These are phyloP conservation scores for Choristoneura fumiferana DNA, from an alignment of 1,140 invertebrate species.

Conservation along the genomic window DNA sequence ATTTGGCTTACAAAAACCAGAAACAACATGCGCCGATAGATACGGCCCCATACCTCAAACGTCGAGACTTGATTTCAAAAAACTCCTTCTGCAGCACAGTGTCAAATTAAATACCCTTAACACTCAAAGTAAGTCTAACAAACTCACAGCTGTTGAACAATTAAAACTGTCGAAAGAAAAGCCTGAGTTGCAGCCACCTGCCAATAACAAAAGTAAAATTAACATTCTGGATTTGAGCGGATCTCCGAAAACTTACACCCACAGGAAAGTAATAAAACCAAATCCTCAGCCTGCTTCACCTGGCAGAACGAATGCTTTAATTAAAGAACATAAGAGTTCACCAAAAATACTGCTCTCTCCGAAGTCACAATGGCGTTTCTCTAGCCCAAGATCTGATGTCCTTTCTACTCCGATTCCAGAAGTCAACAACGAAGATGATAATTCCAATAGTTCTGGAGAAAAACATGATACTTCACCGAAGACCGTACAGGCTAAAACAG, in stretches of 20 bases:
- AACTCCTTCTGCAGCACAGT: conserved; percentile 85
- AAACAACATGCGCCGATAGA: conserved; percentile 79
- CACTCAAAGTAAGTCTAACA: conserved; percentile 79
- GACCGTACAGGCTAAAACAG: conserved; percentile 57
- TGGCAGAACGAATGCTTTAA: conserved; percentile 65
- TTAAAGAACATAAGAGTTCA: conserved; percentile 78
- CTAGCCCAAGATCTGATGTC: conserved; percentile 87
- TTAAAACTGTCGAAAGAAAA: conserved; percentile 85
- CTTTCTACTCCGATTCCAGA: conserved; percentile 92
- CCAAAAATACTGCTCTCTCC: conserved; percentile 84
- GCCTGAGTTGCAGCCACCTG: conserved; percentile 54
- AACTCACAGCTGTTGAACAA: conserved; percentile 90
- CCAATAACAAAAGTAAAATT: conserved; percentile 69
- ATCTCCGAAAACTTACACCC: conserved; percentile 82
- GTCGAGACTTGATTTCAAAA: conserved; percentile 89
- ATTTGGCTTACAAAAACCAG: conserved; percentile 72
- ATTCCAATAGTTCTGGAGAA: conserved; percentile 75
- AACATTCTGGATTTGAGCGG: conserved; percentile 82
- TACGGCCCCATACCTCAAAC: conserved; percentile 82
- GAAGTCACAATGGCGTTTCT: conserved; percentile 84
- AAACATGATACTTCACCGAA: conserved; percentile 59
- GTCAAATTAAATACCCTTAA: conserved; percentile 79
- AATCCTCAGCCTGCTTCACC: conserved; percentile 78
- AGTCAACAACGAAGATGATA: conserved; percentile 86
- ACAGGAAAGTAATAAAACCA: conserved; percentile 79